Conservation (phyloP, 2,113 vertebrate genomes). For the Chionis minor region DNA sequence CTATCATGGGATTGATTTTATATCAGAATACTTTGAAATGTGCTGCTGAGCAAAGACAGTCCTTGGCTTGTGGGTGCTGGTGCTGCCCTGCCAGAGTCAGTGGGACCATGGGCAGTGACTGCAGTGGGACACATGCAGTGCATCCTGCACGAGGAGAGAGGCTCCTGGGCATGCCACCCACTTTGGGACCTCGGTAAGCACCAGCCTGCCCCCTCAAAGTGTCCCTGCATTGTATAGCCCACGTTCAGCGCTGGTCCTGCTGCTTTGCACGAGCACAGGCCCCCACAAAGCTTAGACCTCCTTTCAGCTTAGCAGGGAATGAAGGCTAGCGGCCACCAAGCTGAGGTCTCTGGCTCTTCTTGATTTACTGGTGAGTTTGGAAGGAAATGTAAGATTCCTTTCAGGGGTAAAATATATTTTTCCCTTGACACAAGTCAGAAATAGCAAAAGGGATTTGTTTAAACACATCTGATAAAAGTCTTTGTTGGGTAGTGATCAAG, state of each 20-base stretch:
- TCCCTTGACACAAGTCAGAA: conserved; percentile 9
- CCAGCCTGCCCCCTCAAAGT: neutral
- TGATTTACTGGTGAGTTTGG: conserved; percentile 23
- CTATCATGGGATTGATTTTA: neutral
- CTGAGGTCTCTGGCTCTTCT: neutral
- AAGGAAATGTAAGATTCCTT: neutral
- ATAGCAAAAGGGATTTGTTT: neutral
- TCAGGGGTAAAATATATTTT: neutral
- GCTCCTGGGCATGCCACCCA: neutral
- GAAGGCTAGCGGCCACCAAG: accelerated
- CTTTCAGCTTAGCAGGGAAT: neutral
- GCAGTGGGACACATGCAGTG: accelerated
- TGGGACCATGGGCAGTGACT: neutral
- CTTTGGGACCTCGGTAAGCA: neutral
- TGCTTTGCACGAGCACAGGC: neutral
- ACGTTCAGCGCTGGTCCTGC: neutral
- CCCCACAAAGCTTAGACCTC: neutral
- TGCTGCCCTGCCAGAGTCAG: neutral
- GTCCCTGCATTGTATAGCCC: neutral
- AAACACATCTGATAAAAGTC: conserved; percentile 13
- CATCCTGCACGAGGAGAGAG: accelerated
- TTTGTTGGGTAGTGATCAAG: neutral
- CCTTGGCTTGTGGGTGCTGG: neutral
- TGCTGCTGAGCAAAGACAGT: neutral
- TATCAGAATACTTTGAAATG: neutral